Conservation (phyloP, 1,140 invertebrate genomes). For the Drosophila parabipectinata region DNA sequence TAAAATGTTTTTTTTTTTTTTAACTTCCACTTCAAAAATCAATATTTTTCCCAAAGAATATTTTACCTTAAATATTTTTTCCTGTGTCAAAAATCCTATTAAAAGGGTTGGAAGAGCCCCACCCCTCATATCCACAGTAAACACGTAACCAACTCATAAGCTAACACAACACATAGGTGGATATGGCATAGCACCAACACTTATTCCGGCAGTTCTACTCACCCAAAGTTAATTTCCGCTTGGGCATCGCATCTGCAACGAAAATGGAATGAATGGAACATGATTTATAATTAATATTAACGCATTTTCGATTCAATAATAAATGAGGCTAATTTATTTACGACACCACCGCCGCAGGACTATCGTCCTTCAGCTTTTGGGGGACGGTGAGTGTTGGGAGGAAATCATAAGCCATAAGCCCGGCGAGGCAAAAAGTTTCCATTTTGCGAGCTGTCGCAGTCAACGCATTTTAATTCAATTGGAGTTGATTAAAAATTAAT, state of each 20-base stretch:
- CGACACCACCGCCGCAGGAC: slow-evolving; percentile 26
- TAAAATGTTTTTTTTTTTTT: no score
- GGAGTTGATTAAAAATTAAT: slow-evolving; percentile 75
- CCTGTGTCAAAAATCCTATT: slow-evolving; percentile 1
- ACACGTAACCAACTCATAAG: slow-evolving; percentile 32
- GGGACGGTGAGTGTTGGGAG: background rate
- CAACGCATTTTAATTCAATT: slow-evolving; percentile 74
- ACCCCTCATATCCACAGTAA: background rate
- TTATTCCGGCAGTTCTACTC: slow-evolving; percentile 39
- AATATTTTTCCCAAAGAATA: no score
- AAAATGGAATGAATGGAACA: slow-evolving; percentile 32
- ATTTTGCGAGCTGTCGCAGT: slow-evolving; percentile 26
- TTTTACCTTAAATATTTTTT: background rate
- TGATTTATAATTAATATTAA: slow-evolving; percentile 66
- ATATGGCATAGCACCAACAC: background rate
- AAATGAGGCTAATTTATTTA: slow-evolving; percentile 74
- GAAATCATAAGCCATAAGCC: background rate
- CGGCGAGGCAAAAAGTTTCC: slow-evolving; percentile 7
- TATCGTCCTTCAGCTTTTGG: background rate
- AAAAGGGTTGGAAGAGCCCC: background rate
- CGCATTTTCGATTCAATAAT: slow-evolving; percentile 68
- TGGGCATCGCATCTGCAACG: slow-evolving; percentile 46
- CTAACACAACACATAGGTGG: slow-evolving; percentile 26
- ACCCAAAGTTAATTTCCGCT: slow-evolving; percentile 51
- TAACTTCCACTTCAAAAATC: no score